Evolutionary conservation across 30 jellyfish, hydroid and myxozoan species (phyloP).

Genomic region (Aurelia aurita complex sp. Pacific): DNA sequence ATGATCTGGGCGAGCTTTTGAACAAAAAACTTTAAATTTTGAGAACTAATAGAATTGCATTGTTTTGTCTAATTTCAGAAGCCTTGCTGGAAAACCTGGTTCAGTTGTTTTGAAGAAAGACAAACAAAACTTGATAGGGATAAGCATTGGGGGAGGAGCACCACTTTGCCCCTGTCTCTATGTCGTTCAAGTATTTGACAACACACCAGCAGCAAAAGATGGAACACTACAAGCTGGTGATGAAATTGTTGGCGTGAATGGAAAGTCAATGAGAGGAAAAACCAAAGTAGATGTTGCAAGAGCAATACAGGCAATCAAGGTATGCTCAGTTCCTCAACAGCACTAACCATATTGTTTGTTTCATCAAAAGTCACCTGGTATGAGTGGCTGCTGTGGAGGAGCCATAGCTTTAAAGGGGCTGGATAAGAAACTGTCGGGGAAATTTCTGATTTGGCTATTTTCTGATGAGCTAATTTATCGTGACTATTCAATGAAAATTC

Average conservation of each 20-base stretch:
- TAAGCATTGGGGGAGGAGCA: constrained; percentile 99
- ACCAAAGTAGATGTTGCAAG: constrained; percentile 98
- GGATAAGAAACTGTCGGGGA: no score
- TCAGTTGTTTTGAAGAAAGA: constrained; percentile 83
- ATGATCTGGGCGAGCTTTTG: no score
- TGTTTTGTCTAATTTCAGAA: constrained; percentile 39
- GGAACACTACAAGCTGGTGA: constrained; percentile 99
- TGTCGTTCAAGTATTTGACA: constrained; percentile 96
- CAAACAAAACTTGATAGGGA: constrained; percentile 93
- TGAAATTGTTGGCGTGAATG: constrained; percentile 97
- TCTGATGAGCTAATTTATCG: no score
- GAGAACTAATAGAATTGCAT: no score
- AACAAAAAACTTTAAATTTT: no score
- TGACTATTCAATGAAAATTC: no score
- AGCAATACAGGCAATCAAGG: constrained; percentile 95
- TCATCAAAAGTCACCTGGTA: no score
- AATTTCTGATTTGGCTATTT: no score
- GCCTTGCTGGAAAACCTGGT: constrained; percentile 98
- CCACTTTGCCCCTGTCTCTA: constrained; percentile 98
- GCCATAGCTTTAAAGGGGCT: no score
- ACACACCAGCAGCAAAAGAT: constrained; percentile 96
- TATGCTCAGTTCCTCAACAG: not conserved
- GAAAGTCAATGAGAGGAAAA: constrained; percentile 92
- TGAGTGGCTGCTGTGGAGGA: no score
- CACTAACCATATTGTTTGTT: no score